Conservation (phyloP, 2,888 invertebrate genomes). For the Oxystoma pomonae region DNA sequence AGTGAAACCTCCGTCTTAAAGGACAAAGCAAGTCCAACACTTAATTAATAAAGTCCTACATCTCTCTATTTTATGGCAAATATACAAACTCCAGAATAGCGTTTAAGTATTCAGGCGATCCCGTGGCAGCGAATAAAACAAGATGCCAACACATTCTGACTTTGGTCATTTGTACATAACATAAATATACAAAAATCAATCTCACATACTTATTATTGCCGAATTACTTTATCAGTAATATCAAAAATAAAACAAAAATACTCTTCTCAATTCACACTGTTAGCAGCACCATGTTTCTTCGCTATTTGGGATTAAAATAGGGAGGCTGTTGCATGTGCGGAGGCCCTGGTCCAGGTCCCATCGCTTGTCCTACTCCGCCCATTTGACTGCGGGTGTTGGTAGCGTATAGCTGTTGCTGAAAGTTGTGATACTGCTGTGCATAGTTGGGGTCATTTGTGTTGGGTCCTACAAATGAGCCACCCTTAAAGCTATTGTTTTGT, state of each 20-base stretch:
- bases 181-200: slow-evolving; percentile 43
- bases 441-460: slow-evolving; percentile 87
- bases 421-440: slow-evolving; percentile 93
- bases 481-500: slow-evolving; percentile 67
- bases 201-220: slow-evolving; percentile 46
- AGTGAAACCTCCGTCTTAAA: slow-evolving; percentile 48
- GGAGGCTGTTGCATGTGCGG: slow-evolving; percentile 49
- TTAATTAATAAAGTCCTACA: slow-evolving; percentile 35
- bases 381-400: slow-evolving; percentile 69
- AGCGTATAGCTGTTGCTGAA: slow-evolving; percentile 92
- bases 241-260: slow-evolving; percentile 48
- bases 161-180: slow-evolving; percentile 38
- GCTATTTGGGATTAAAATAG: slow-evolving; percentile 48
- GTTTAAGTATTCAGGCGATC: slow-evolving; percentile 39
- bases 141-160: slow-evolving; percentile 33
- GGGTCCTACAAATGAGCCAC: slow-evolving; percentile 77
- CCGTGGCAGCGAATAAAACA: neutral
- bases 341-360: slow-evolving; percentile 49
- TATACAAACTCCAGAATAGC: slow-evolving; percentile 48
- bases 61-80: slow-evolving; percentile 45
- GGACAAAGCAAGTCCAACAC: slow-evolving; percentile 42
- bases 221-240: slow-evolving; percentile 46
- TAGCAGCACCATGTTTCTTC: slow-evolving; percentile 42
- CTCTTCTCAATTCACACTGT: slow-evolving; percentile 43
- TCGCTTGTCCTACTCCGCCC: slow-evolving; percentile 46